A percentile compares a stretch with the other conserved stretches of the same genome.
These are phyloP conservation scores for Brachymystax lenok DNA, from an alignment of 2,797 vertebrate species.

Conservation along the genomic window DNA sequence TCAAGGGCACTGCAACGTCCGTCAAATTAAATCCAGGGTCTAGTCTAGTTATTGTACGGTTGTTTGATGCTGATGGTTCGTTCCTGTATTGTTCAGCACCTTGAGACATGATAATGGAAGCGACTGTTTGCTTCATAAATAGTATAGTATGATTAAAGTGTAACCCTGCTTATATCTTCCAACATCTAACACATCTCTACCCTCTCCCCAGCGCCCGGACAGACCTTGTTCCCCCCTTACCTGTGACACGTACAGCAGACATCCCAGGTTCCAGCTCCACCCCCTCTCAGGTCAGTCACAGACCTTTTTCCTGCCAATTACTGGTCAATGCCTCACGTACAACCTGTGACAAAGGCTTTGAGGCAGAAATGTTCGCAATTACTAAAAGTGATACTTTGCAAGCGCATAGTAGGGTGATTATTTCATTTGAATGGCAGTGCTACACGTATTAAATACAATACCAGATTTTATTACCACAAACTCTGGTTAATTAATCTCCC, in stretches of 20 bases:
- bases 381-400: not conserved
- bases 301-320: not conserved
- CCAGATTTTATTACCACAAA: not conserved
- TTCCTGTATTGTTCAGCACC: not conserved
- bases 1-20: not conserved
- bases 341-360: too few species aligned
- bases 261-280: conserved; percentile 67
- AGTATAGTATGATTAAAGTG: not conserved
- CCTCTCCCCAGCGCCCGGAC: conserved; percentile 51
- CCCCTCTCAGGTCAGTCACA: conserved; percentile 70
- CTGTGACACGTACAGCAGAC: conserved; percentile 83
- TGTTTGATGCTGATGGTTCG: not conserved
- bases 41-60: not conserved
- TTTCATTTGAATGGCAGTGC: not conserved
- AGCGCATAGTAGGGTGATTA: not conserved
- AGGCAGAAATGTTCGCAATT: not conserved
- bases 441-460: not conserved
- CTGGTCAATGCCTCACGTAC: not conserved
- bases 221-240: conserved; percentile 84
- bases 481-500: not conserved
- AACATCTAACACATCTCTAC: not conserved
- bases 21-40: not conserved
- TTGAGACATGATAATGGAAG: too few species aligned
- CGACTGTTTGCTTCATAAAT: not conserved
- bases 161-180: not conserved